A percentile compares a stretch with the other conserved stretches of the same genome.
These are phyloP conservation scores for Laticauda laticaudata DNA, from an alignment of 2,113 vertebrate genomes.

Conservation along the genomic window DNA sequence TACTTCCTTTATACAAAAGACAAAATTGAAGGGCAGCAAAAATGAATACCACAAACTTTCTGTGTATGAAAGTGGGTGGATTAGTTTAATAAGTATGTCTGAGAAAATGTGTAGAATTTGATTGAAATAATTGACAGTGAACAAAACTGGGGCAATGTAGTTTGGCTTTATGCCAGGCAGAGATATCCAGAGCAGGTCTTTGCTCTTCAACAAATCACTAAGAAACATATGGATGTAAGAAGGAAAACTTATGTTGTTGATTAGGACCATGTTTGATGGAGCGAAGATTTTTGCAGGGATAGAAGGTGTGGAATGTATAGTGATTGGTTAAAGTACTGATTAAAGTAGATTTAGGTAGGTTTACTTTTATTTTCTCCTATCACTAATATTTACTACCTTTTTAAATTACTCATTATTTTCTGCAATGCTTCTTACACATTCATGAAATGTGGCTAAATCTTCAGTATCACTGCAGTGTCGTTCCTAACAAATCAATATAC, in stretches of 20 bases:
- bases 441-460: neutral
- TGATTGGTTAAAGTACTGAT: neutral
- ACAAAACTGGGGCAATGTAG: neutral
- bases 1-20: neutral
- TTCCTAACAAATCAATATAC: neutral
- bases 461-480: neutral
- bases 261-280: neutral
- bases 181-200: neutral
- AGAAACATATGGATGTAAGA: neutral
- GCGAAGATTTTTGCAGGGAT: neutral
- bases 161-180: neutral
- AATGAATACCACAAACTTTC: neutral
- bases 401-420: neutral
- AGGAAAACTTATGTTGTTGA: neutral
- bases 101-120: neutral
- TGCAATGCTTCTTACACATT: neutral
- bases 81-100: neutral
- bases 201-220: neutral
- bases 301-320: neutral
- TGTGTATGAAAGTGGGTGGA: neutral
- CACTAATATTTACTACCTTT: neutral
- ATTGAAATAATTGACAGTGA: neutral
- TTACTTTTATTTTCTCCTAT: neutral
- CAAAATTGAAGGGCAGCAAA: neutral
- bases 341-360: neutral